phyloP scores from a whole-genome alignment of 64 coral and sea anemone species.

The Platygyra sinensis region DNA sequence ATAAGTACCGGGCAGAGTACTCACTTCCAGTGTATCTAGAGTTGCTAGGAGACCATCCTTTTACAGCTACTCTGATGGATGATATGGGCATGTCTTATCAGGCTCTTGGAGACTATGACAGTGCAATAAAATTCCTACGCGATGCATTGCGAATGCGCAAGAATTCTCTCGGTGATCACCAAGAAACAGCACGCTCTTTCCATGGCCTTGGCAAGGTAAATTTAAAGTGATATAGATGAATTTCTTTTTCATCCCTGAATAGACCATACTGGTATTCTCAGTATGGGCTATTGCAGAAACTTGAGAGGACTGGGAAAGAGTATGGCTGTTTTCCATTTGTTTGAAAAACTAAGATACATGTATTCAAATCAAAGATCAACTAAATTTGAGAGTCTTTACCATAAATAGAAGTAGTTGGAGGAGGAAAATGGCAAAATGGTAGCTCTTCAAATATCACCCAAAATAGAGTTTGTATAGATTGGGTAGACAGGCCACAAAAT shows the following conservation, averaged over 20 bases:
- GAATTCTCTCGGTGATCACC: conserved; percentile 77
- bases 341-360: too few relatives aligned
- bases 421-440: too few relatives aligned
- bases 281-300: too few relatives aligned
- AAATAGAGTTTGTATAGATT: too few relatives aligned
- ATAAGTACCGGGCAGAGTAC: conserved; percentile 64
- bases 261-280: neutral
- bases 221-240: neutral
- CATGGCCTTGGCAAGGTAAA: conserved; percentile 77
- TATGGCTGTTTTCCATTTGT: too few relatives aligned
- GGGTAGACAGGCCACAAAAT: too few relatives aligned
- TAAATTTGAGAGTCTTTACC: too few relatives aligned
- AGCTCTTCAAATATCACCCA: too few relatives aligned
- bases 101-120: conserved; percentile 52
- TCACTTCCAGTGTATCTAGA: conserved; percentile 80
- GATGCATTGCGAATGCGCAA: conserved; percentile 72
- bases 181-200: conserved; percentile 87
- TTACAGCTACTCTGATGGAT: conserved; percentile 84
- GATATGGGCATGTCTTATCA: conserved; percentile 77
- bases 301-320: too few relatives aligned
- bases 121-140: conserved; percentile 57
- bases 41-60: conserved; percentile 79
- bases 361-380: too few relatives aligned
- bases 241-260: neutral
- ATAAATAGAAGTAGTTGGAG: too few relatives aligned